phyloP scores from a whole-genome alignment of 2,113 vertebrate species.

The Heliornis fulica region DNA sequence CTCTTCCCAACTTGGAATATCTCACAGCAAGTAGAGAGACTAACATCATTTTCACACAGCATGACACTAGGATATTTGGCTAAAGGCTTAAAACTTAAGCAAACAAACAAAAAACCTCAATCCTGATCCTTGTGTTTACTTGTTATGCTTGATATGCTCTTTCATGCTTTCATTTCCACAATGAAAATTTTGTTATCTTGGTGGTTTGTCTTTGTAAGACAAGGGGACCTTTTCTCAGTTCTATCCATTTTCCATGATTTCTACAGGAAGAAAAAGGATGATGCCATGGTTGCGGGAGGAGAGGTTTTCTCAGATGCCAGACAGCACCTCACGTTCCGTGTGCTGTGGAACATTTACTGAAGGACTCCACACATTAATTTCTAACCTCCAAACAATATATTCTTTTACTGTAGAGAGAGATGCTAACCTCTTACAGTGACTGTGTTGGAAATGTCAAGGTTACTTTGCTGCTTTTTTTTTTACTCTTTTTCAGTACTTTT shows the following conservation, averaged over 20 bases:
- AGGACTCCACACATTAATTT: not conserved
- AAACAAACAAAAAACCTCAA: slow-evolving; percentile 25
- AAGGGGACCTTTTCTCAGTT: not conserved
- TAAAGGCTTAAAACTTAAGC: slow-evolving; percentile 21
- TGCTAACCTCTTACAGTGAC: not conserved
- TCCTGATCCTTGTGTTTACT: slow-evolving; percentile 4
- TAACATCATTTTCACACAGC: slow-evolving; percentile 57
- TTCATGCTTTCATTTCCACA: not conserved
- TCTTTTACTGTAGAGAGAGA: not conserved
- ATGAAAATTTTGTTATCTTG: not conserved
- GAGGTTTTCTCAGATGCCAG: not conserved
- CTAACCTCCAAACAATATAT: not conserved
- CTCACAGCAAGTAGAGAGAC: slow-evolving; percentile 40
- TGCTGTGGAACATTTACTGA: not conserved
- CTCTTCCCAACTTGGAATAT: slow-evolving; percentile 46
- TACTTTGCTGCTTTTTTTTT: not conserved
- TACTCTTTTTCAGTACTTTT: not conserved
- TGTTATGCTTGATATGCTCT: slow-evolving; percentile 19
- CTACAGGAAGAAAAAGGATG: not conserved
- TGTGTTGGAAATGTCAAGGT: not conserved
- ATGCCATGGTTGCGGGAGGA: not conserved
- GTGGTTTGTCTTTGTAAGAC: not conserved
- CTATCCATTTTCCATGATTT: not conserved
- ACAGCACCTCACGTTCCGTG: not conserved
- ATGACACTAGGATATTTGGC: slow-evolving; percentile 36